Base-by-base conservation (phyloP, 2,888 invertebrate species). In the Halocaridina rubra region DNA sequence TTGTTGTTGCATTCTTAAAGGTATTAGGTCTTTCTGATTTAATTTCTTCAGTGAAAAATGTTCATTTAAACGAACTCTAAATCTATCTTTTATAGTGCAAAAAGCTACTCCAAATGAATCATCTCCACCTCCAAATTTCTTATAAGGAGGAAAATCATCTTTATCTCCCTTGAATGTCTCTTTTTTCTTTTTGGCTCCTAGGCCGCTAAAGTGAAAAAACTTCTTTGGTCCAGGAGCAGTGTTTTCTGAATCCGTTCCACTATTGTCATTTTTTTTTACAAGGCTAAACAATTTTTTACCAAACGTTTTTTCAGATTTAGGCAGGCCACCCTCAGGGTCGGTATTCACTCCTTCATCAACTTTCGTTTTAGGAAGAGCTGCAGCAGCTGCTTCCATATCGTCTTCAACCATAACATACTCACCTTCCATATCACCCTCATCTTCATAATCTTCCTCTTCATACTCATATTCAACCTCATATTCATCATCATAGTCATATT, bases 131-230 rank as follows among this genome's bases (percentile, higher is more conserved):
- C 77, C 77, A 8, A 33, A 77, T 22, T 46, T 84, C n/a, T 61
- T 78, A 4, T 32, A 30, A n/a, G 64, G 22, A 8, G 29, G 30
- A 30, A 29, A 19, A 13, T 61, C 76, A 53, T 75, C 19, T 39
- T 80, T 80, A 24, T 76, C 75, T 10, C 72, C 72, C 1, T 80
- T 81, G 85, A 64, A 75, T 13, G 19, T 64, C 76, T 80, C 84
- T 78, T 85, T 87, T 85, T 87, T 87, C 85, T 76, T 87, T 87
- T 80, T 85, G 85, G 81, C 75, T 80, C 85, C 85, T 79, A 85
- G 85, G 79, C 81, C 69, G 46, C 87, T 85, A 79, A 85, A 87
- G 72, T 81, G 87, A 87, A 87, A 87, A 87, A 87, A 87, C 85
- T 85, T 87, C 67, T 87, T 87, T 33, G 76, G 29, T 7, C 29